Conservation (phyloP, 35 echinoderm and acorn worm species). For the Chiridota heheva region DNA sequence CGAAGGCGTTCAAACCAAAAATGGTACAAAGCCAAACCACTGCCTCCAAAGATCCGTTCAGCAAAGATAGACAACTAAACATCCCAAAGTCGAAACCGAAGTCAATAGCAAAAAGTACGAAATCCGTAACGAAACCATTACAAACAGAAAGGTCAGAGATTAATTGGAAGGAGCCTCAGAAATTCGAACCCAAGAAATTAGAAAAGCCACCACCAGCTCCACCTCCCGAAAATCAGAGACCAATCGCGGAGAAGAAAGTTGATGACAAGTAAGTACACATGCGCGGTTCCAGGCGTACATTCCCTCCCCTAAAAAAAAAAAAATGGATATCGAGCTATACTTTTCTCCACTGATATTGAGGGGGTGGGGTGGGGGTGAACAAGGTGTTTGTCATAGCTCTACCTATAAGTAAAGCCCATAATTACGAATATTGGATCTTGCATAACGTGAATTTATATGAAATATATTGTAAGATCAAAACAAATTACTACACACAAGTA, state of each 20-base stretch:
- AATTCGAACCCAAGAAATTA: constrained; percentile 62
- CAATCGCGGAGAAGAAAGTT: constrained; percentile 32
- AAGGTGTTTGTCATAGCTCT: too few relatives aligned
- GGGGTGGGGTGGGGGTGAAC: too few relatives aligned
- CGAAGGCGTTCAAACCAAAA: constrained; percentile 75
- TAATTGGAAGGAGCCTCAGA: constrained; percentile 68
- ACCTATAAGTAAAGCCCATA: too few relatives aligned
- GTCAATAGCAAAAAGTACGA: constrained; percentile 64
- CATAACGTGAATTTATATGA: too few relatives aligned
- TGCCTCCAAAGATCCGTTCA: constrained; percentile 66
- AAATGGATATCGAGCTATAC: too few relatives aligned
- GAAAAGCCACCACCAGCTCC: constrained; percentile 53
- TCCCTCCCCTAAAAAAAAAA: background rate
- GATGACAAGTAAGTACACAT: constrained; percentile 38
- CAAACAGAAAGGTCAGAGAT: constrained; percentile 26
- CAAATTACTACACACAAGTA: too few relatives aligned
- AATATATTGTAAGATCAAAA: too few relatives aligned
- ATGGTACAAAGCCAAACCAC: constrained; percentile 39
- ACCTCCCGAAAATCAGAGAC: constrained; percentile 44
- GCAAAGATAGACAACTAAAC: constrained; percentile 47
- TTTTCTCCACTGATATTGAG: too few relatives aligned
- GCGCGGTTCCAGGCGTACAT: background rate
- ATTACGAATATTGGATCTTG: too few relatives aligned
- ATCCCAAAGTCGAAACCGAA: constrained; percentile 70
- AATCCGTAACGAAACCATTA: constrained; percentile 46